Evolutionary conservation across 2,113 vertebrate species (phyloP), one percentile per base, ranked within the genome.

Genomic region (Oryzias melastigma): DNA sequence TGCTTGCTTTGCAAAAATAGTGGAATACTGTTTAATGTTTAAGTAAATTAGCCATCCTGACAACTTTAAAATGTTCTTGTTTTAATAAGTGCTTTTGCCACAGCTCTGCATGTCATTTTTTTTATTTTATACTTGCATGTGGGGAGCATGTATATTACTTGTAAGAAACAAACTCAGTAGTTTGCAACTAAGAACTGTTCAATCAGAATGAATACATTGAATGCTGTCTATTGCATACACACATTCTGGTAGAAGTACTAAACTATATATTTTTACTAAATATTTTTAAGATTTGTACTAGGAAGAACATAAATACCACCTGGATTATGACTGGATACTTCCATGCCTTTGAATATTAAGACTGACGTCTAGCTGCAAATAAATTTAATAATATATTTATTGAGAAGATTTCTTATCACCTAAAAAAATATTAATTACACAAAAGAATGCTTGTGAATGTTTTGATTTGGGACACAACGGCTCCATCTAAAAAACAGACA

Each of bases 1-100:
- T 65, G 54, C 64, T 62, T 69, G 67, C 76, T 55, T 44, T 53
- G 62, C 43, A 43, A 29, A n/a, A 75, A 50, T 27, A 35, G 8
- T 12, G 35, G 35, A 35, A 35, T 35, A 12, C 35, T 35, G 35
- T 12, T 35, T 35, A 35, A 35, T 35, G 12, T 35, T 35, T 12
- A 35, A 12, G 2, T 35, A 3, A 35, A 35, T 35, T 12, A 35
- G 35, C 10, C 35, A 35, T 35, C 10, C 10, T 35, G 35, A 12
- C 35, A 35, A 35, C 35, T 29, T 46, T 46, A 46, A 46, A n/a
- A 46, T 46, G n/a, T 46, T 46, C 14, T 46, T 35, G 35, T 35
- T 17, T 46, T 17, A 18, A 18, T 18, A 46, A 7, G 8, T 3
- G 29, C 19, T 61, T 60, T 25, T 22, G 40, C 40, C 27, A 20